phyloP scores from a whole-genome alignment of 2,797 vertebrate genomes.

The Silurus aristotelis region DNA sequence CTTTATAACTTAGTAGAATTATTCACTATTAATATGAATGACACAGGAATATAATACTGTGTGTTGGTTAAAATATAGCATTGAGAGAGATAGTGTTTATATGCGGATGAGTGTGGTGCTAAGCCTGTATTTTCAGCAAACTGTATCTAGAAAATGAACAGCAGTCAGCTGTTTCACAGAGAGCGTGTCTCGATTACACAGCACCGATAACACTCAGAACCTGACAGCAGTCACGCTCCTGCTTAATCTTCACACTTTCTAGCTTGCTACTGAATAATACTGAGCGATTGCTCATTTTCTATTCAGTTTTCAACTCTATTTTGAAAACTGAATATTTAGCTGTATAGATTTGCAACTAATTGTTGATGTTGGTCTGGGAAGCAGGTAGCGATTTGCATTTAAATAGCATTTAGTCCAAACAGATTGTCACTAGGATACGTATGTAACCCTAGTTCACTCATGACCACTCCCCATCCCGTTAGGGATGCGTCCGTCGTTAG shows the following conservation, averaged over 20 bases:
- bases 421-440: background rate
- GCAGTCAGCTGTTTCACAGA: background rate
- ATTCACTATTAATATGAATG: background rate
- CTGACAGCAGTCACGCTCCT: background rate
- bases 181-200: background rate
- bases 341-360: background rate
- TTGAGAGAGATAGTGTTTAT: background rate
- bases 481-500: no score
- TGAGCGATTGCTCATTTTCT: background rate
- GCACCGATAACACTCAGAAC: background rate
- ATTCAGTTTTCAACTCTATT: background rate
- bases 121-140: background rate
- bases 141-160: background rate
- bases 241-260: conserved; percentile 1
- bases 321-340: background rate
- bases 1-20: background rate
- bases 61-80: background rate
- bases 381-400: background rate
- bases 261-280: background rate
- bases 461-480: no score
- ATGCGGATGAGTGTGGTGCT: background rate
- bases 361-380: background rate
- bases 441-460: no score
- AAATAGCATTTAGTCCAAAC: background rate
- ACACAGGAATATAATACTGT: background rate